phyloP scores from a whole-genome alignment of 1,140 invertebrate species.

The Ericerus pela region DNA sequence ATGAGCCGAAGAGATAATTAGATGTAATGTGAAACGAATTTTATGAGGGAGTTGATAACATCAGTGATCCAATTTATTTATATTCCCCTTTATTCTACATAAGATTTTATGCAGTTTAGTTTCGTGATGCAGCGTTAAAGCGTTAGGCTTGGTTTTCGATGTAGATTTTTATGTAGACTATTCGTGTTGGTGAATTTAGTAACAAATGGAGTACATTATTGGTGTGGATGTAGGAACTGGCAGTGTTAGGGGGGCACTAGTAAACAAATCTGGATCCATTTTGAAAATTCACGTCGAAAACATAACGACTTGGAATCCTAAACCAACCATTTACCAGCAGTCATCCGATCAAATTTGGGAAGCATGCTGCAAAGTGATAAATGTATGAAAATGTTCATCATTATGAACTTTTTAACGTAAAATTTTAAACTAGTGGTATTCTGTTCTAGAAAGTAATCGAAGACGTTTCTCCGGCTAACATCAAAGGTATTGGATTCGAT shows the following conservation, averaged over 20 bases:
- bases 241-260: constrained; percentile 69
- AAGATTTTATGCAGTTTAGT: no score
- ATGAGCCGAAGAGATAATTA: no score
- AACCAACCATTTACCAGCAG: constrained; percentile 71
- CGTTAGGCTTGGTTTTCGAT: no score
- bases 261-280: constrained; percentile 49
- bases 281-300: constrained; percentile 42
- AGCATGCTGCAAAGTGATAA: constrained; percentile 47
- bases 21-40: no score
- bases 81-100: no score
- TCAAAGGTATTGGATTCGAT: constrained; percentile 85
- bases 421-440: not conserved
- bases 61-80: no score
- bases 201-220: constrained; percentile 45
- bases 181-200: no score
- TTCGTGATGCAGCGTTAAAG: no score
- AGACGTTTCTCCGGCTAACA: constrained; percentile 36
- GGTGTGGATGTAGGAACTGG: constrained; percentile 89
- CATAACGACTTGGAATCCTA: constrained; percentile 63
- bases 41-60: no score
- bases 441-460: constrained; percentile 42
- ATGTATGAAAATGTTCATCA: constrained; percentile 36
- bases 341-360: constrained; percentile 84
- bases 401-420: not conserved
- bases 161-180: no score